Base-by-base conservation (phyloP, 2,797 vertebrate genomes). In the Pangasius sanitwongsei region DNA sequence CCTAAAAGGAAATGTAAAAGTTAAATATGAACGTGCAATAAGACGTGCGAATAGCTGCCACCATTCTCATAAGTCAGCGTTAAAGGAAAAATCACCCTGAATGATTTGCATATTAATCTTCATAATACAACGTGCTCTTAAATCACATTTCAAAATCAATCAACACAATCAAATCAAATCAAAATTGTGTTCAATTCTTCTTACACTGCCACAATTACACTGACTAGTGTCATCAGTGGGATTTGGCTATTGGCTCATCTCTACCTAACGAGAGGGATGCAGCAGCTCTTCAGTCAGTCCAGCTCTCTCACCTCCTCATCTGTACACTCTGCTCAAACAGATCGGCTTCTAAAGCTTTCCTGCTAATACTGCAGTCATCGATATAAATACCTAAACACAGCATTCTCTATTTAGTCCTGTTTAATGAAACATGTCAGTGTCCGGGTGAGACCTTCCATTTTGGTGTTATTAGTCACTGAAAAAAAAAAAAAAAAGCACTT, bases 1-100 rank as follows among this genome's bases (percentile, higher is more conserved):
- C 98, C 98, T 99, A 92, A 77, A 95, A 92, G 91, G 55, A 95
- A 92, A n/a, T 6, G 9, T 67, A 94, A 87, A 89, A 69, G 6
- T 83, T 72, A n/a, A 78, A 48, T 11, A 84, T 50, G 31, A 84
- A 9, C 12, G 1, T 61, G 7, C 1, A 23, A 34, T 11, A 67
- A 9, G 18, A 9, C 18, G 9, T 37, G 55, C n/a, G 31, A 31
- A 41, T 13, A 34, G 6, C 28, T 0, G 1, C n/a, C 34, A 28
- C 20, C 15, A 50, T 67, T 67, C 8, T 67, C 28, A 67, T 8
- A 48, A 4, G 0, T n/a, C 41, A 65, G n/a, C 4, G 25, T 13
- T 34, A 4, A 81, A 50, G 6, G 67, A 74, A 23, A 2, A 44
- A 44, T 44, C 18, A 44, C 37, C 18, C 70, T 74, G 16, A 25